Evolutionary conservation across 2,888 invertebrate genomes (phyloP), one percentile per base, ranked within the genome.

Genomic region (Elmis aenea): DNA sequence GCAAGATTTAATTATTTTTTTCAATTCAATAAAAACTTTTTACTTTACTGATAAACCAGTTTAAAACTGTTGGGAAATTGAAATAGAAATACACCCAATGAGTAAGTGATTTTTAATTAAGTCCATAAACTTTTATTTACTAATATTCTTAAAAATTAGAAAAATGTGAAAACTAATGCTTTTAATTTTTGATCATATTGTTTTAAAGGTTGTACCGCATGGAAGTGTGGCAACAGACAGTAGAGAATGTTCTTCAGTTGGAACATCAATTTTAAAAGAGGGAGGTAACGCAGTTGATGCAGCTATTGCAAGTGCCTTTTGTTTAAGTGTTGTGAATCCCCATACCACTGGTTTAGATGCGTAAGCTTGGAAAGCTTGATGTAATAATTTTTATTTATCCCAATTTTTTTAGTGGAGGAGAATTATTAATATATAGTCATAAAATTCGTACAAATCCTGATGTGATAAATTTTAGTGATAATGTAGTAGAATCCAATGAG

Each of bases 221-320:
- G 87, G 86, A 29, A 83, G 82, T 53, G 85, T 86, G 41, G 79
- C 84, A 11, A 76, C 82, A 26, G 84, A 80, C 52, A 73, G 75
- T 54, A 71, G 73, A 46, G 73, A 76, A 56, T 89, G 89, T 69
- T 83, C 86, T 13, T 70, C 74, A 51, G 76, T 84, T 35, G 88
- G 86, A 27, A 75, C 80, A 9, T 71, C 72, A 51, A 71, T 80
- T 53, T 69, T 89, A 51, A 75, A 79, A 62, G 69, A 72, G 50
- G 81, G 81, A 26, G 86, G 86, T n/a, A 79, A 74, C 68, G 83
- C 87, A 13, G 72, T 84, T 0, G 88, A 89, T 71, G 87, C 86
- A 34, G 81, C 84, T 16, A 74, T 82, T 32, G 81, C 82, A 18
- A 75, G 83, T 29, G 76, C 83, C 23, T 73, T 89, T 38, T 90